Conservation (phyloP, 2,113 vertebrate genomes). For the Dinomys branickii region DNA sequence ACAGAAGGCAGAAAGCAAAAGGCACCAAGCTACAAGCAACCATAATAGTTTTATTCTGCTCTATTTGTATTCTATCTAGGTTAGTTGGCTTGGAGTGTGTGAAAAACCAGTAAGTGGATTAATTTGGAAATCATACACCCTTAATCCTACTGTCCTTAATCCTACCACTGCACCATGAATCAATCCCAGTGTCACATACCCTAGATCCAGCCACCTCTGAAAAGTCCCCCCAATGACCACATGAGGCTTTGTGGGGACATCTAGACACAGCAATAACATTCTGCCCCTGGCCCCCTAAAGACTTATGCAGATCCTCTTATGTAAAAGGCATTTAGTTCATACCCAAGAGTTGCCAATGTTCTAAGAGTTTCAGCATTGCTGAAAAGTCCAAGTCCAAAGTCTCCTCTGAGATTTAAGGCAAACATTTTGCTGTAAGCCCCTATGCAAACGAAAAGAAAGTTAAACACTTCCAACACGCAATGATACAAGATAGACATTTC, state of each 20-base stretch:
- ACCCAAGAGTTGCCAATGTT: neutral
- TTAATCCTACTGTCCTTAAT: neutral
- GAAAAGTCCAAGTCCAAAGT: neutral
- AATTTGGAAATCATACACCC: neutral
- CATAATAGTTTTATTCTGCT: neutral
- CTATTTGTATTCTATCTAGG: neutral
- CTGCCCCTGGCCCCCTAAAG: neutral
- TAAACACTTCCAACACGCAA: neutral
- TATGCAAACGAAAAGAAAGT: neutral
- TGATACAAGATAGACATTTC: neutral
- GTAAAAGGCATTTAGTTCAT: neutral
- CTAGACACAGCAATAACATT: neutral
- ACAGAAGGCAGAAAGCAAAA: neutral
- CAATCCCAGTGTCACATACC: neutral
- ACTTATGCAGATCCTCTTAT: neutral
- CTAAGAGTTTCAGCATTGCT: neutral
- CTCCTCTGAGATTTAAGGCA: neutral
- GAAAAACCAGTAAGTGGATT: neutral
- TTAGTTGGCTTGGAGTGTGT: neutral
- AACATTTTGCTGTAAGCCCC: neutral
- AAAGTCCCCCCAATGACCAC: neutral
- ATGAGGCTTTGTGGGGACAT: neutral
- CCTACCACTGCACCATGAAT: neutral
- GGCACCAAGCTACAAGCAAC: no score
- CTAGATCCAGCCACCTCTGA: neutral